Percentiles rank a stretch among this genome's conserved stretches.
Evolutionary conservation across 2,113 vertebrate species (phyloP).

Genomic region (Isichthys henryi): DNA sequence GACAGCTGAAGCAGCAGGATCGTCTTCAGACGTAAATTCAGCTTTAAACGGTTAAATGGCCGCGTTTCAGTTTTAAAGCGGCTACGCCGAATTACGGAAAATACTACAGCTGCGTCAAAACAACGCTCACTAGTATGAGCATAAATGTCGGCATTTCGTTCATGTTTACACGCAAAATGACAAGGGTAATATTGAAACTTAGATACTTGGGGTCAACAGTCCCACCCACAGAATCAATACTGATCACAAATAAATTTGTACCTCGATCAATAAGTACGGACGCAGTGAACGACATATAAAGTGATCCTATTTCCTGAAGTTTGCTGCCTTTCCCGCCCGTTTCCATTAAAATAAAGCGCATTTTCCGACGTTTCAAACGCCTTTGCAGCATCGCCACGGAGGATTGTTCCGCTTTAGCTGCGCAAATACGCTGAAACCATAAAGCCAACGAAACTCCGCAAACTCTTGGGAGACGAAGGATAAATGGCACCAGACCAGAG

Average conservation of each 20-base stretch:
- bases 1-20: conserved; percentile 14
- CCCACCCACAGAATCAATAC: neutral
- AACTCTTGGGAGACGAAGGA: neutral
- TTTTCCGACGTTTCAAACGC: neutral
- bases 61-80: neutral
- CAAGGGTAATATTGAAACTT: neutral
- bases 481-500: neutral
- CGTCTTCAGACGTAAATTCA: neutral
- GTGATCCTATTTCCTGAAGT: neutral
- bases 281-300: neutral
- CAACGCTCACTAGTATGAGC: neutral
- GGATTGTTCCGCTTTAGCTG: neutral
- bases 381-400: neutral
- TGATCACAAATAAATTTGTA: neutral
- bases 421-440: neutral
- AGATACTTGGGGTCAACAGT: neutral
- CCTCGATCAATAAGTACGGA: neutral
- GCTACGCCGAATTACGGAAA: neutral
- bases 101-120: neutral
- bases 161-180: neutral
- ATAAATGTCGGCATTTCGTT: neutral
- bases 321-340: neutral
- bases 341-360: neutral
- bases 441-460: neutral
- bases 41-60: neutral